Conservation (phyloP, 2,113 vertebrate genomes). For the Philantomba maxwellii region DNA sequence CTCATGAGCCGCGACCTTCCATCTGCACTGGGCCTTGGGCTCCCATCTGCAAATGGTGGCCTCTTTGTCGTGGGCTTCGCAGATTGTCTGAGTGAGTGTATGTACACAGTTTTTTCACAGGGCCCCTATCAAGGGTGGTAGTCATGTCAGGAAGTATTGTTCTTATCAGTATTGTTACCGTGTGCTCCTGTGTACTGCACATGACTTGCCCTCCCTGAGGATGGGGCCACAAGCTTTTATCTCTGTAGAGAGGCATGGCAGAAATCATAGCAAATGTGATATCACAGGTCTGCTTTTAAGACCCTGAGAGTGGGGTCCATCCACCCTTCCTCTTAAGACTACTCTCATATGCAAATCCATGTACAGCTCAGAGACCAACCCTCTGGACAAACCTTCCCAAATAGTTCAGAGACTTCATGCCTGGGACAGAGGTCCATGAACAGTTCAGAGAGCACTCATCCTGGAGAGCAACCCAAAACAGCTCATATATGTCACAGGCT, state of each 20-base stretch:
- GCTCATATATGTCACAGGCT: too few species aligned
- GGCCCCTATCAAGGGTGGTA: background rate
- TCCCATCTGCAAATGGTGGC: background rate
- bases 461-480: too few species aligned
- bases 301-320: background rate
- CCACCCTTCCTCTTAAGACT: background rate
- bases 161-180: background rate
- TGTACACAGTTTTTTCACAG: background rate
- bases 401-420: too few species aligned
- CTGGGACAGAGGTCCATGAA: too few species aligned
- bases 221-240: background rate
- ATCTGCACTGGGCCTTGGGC: background rate
- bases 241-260: background rate
- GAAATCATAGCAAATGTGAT: background rate
- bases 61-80: background rate
- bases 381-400: background rate
- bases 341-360: background rate
- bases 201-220: background rate
- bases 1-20: rapidly evolving
- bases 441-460: too few species aligned
- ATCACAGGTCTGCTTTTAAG: background rate
- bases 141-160: background rate
- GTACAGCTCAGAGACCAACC: background rate
- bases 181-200: background rate
- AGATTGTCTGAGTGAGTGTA: background rate